Conservation (phyloP, 2,113 vertebrate species). For the Jaculus jaculus region DNA sequence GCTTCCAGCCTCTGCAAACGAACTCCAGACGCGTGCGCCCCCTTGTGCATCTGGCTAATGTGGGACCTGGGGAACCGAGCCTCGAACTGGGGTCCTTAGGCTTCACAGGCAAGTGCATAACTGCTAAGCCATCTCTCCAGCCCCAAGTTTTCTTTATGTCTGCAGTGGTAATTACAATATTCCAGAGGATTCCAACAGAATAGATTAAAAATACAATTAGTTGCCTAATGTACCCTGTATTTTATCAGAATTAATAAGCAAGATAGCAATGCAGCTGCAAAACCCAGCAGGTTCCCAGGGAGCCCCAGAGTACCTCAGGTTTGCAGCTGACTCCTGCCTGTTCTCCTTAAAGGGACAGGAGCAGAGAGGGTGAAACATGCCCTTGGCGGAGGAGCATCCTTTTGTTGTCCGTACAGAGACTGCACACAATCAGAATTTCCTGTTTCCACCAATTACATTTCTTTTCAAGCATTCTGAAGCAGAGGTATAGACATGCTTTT, state of each 20-base stretch:
- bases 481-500: accelerated
- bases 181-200: background rate
- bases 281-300: background rate
- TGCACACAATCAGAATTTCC: background rate
- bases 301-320: background rate
- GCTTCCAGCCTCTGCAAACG: no score
- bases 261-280: background rate
- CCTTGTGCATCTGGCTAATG: no score
- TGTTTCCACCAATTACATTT: background rate
- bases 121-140: no score
- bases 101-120: no score
- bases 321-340: background rate
- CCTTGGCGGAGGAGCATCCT: no score
- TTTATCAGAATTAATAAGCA: conserved; percentile 25
- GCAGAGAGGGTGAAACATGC: background rate
- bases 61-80: no score
- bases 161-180: background rate
- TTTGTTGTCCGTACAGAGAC: accelerated
- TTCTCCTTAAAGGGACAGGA: background rate
- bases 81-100: no score
- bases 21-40: no score
- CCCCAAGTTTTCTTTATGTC: background rate
- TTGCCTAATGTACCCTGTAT: background rate
- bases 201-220: background rate
- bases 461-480: conserved; percentile 10